A percentile compares a stretch with the other conserved stretches of the same genome.
phyloP scores from a whole-genome alignment of 37 sponge, comb jelly and placozoan genomes.

The Geodia barretti region DNA sequence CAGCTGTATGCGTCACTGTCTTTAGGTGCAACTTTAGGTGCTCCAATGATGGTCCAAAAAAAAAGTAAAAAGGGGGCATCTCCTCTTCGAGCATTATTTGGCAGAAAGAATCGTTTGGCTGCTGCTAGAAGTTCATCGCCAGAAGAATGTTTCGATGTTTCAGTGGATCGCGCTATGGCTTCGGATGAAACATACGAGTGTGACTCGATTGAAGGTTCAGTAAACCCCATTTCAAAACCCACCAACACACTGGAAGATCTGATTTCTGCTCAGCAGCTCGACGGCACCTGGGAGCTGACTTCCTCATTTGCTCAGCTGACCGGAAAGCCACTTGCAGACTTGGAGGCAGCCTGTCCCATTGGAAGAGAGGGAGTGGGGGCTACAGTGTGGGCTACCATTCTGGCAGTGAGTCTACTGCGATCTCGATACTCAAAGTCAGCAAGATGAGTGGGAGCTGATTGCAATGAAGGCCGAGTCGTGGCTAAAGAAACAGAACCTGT shows the following conservation, averaged over 20 bases:
- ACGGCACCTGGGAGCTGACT: slow-evolving; percentile 54
- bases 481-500: slow-evolving; percentile 43
- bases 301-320: slow-evolving; percentile 10
- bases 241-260: slow-evolving; percentile 14
- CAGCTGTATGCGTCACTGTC: no score
- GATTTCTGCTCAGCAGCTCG: slow-evolving; percentile 55
- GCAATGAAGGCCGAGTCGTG: slow-evolving; percentile 71
- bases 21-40: no score
- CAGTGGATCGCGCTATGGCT: no score
- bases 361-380: not conserved
- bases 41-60: no score
- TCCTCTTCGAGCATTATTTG: no score
- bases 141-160: no score
- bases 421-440: slow-evolving; percentile 13
- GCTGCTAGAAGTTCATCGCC: no score
- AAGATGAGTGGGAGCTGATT: slow-evolving; percentile 81
- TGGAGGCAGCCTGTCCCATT: slow-evolving; percentile 21
- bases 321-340: not conserved
- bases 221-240: no score
- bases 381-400: slow-evolving; percentile 58
- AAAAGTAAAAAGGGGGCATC: no score
- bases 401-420: slow-evolving; percentile 39
- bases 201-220: no score
- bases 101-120: no score
- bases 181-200: no score